Conservation (phyloP, 2,797 vertebrate genomes). For the Labroides dimidiatus region DNA sequence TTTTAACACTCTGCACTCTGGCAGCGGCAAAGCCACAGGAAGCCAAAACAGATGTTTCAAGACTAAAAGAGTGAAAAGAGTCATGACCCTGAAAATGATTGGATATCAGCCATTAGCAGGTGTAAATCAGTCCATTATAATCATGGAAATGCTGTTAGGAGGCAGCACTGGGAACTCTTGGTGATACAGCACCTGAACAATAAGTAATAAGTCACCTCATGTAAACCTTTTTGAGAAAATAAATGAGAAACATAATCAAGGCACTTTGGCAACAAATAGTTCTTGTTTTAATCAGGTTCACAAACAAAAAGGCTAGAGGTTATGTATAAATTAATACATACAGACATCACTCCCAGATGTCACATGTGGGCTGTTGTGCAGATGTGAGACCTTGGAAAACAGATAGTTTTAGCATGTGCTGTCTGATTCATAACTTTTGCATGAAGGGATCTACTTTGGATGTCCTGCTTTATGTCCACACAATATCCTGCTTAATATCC, state of each 20-base stretch:
- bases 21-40: conserved; percentile 35
- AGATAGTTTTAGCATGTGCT: conserved; percentile 53
- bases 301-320: conserved; percentile 4
- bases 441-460: conserved; percentile 65
- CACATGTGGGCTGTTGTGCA: conserved; percentile 52
- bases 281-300: neutral
- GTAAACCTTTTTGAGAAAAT: neutral
- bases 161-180: neutral
- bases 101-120: conserved; percentile 50
- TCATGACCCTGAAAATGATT: conserved; percentile 34
- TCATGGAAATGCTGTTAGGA: conserved; percentile 41
- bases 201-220: neutral
- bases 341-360: conserved; percentile 40
- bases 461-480: conserved; percentile 58
- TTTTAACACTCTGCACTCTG: conserved; percentile 59
- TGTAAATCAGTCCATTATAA: conserved; percentile 53
- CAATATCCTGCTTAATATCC: conserved; percentile 55
- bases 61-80: conserved; percentile 50
- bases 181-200: neutral
- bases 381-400: conserved; percentile 61
- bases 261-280: neutral
- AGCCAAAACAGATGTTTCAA: conserved; percentile 73
- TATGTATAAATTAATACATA: conserved; percentile 33
- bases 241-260: conserved; percentile 6
- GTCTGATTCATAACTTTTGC: conserved; percentile 59